phyloP scores from a whole-genome alignment of 1,140 invertebrate species.

The Drosophila sturtevanti region DNA sequence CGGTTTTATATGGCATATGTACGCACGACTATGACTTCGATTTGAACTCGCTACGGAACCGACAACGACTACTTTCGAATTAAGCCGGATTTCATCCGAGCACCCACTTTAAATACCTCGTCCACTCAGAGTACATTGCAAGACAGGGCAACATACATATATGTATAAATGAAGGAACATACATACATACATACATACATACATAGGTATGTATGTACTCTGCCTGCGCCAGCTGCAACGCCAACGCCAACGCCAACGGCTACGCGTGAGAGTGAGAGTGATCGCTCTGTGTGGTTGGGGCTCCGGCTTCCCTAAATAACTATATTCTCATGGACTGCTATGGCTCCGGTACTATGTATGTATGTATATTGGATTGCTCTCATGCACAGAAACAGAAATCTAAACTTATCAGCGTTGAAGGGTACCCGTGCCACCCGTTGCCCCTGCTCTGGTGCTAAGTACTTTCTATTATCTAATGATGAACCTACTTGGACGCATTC shows the following conservation, averaged over 20 bases:
- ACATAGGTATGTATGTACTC: background rate
- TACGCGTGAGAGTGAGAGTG: conserved; percentile 12
- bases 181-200: background rate
- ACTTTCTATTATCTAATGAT: conserved; percentile 29
- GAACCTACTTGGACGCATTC: conserved; percentile 20
- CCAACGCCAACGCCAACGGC: background rate
- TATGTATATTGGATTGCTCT: conserved; percentile 19
- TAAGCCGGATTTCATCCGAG: conserved; percentile 56
- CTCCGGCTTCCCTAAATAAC: conserved; percentile 6
- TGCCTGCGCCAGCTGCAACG: background rate
- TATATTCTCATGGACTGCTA: conserved; percentile 21
- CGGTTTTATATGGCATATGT: conserved; percentile 11
- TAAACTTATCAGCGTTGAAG: conserved; percentile 28
- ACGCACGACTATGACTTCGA: conserved; percentile 25
- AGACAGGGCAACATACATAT: conserved; percentile 8
- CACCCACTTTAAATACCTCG: conserved; percentile 71
- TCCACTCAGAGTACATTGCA: conserved; percentile 13
- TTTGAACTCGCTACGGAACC: conserved; percentile 37
- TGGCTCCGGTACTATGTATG: background rate
- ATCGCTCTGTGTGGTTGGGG: conserved; percentile 8
- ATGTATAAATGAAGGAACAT: background rate
- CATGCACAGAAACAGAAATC: conserved; percentile 30
- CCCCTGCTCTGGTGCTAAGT: conserved; percentile 9
- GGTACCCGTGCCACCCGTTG: conserved; percentile 21
- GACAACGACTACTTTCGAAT: conserved; percentile 58